Percentiles rank a stretch among this genome's conserved stretches.
phyloP scores from a whole-genome alignment of 2,113 vertebrate genomes.

The Ellobius talpinus region DNA sequence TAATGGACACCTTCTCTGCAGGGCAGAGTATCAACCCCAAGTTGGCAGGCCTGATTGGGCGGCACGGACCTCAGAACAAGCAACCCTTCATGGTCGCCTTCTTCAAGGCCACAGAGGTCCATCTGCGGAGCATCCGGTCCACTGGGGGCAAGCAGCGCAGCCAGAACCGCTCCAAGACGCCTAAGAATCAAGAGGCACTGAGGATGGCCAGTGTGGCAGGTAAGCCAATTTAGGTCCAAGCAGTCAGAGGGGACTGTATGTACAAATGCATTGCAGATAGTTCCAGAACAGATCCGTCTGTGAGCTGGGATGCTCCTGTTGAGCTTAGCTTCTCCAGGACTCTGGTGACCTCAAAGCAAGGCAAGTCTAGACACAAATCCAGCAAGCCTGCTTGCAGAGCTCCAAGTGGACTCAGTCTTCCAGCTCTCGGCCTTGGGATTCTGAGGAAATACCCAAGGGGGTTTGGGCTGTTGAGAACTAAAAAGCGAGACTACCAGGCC shows the following conservation, averaged over 20 bases:
- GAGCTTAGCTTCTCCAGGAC: rapidly evolving
- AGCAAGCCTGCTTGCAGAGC: neutral
- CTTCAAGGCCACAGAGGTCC: slow-evolving; percentile 98
- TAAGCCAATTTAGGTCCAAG: slow-evolving; percentile 66
- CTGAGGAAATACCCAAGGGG: neutral
- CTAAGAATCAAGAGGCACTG: slow-evolving; percentile 95
- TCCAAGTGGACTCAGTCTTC: neutral
- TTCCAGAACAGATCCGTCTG: neutral
- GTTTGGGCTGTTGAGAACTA: neutral
- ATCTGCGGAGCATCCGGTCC: slow-evolving; percentile 95
- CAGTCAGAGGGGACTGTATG: rapidly evolving
- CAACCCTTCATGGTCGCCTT: slow-evolving; percentile 99
- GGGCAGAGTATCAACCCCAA: slow-evolving; percentile 96
- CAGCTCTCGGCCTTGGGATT: neutral
- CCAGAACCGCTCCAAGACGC: slow-evolving; percentile 93
- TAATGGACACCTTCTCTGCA: slow-evolving; percentile 73
- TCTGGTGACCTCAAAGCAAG: neutral
- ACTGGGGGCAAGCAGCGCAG: slow-evolving; percentile 93
- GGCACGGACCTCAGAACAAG: slow-evolving; percentile 96
- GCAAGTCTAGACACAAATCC: neutral
- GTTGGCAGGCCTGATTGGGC: slow-evolving; percentile 93
- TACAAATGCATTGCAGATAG: rapidly evolving
- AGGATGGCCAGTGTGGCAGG: slow-evolving; percentile 94
- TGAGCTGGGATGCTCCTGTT: rapidly evolving
- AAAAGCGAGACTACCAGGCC: neutral